Percentiles rank a stretch among this genome's conserved stretches.
Evolutionary conservation across 2,113 vertebrate genomes (phyloP).

Genomic region (Eudyptes chrysolophus): DNA sequence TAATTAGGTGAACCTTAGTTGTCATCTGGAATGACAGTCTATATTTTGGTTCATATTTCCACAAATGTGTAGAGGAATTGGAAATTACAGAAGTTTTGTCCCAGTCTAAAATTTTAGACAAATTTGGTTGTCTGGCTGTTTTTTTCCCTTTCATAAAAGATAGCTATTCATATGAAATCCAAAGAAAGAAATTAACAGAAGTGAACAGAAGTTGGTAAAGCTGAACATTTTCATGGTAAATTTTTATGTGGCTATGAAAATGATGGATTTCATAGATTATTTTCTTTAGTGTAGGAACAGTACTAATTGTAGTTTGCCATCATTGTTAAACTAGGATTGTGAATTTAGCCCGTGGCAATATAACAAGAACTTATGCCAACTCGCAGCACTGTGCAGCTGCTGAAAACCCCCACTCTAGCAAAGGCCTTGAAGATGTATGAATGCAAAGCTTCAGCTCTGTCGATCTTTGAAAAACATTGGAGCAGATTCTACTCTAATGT

Average conservation of each 20-base stretch:
- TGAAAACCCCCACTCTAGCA: not conserved
- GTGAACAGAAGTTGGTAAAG: not conserved
- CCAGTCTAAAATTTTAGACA: not conserved
- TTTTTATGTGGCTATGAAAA: not conserved
- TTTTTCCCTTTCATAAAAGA: not conserved
- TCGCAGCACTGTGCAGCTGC: slow-evolving; percentile 15
- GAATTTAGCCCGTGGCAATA: not conserved
- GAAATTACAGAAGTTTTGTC: not conserved
- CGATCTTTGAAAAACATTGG: not conserved
- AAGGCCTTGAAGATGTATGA: not conserved
- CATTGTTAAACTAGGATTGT: not conserved
- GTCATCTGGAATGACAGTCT: not conserved
- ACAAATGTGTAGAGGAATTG: not conserved
- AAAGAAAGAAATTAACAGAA: not conserved
- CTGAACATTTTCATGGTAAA: not conserved
- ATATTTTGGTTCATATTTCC: not conserved
- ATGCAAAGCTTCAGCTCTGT: not conserved
- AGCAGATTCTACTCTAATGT: not conserved
- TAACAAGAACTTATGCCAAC: slow-evolving; percentile 27
- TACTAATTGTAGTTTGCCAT: not conserved
- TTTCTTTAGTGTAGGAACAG: not conserved
- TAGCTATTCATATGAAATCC: not conserved
- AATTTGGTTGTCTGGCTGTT: not conserved
- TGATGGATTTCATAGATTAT: not conserved
- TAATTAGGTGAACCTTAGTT: not conserved